These are phyloP conservation scores for Ambastaia sidthimunki DNA, from an alignment of 2,797 vertebrate species.

Conservation along the genomic window DNA sequence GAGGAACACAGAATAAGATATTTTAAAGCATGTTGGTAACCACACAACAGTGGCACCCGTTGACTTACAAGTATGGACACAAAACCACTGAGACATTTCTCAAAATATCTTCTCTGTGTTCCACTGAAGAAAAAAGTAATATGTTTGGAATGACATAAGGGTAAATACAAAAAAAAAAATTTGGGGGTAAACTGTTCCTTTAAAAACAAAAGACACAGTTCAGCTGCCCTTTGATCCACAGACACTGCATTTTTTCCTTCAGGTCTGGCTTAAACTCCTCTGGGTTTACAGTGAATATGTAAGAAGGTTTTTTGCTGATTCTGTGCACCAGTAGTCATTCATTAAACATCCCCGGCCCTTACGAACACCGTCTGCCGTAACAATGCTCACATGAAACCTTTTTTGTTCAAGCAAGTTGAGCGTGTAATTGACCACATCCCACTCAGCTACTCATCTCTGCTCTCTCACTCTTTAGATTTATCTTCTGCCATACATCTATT, in stretches of 20 bases:
- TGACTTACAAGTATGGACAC: too few species aligned
- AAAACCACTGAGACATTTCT: too few species aligned
- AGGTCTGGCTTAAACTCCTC: conserved; percentile 2
- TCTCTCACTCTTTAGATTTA: conserved; percentile 44
- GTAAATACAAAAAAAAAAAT: too few species aligned
- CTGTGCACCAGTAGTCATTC: conserved; percentile 39
- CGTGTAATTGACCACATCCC: conserved; percentile 60
- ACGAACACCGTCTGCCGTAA: conserved; percentile 51
- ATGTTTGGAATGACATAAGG: too few species aligned
- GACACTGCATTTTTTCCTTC: background rate
- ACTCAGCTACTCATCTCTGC: conserved; percentile 34
- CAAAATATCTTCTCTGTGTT: too few species aligned
- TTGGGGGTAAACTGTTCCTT: background rate
- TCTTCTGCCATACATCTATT: conserved; percentile 47
- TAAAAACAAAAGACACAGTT: background rate
- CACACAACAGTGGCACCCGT: too few species aligned
- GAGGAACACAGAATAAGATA: too few species aligned
- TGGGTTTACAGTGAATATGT: conserved; percentile 37
- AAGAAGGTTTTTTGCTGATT: conserved; percentile 34
- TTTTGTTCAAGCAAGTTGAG: conserved; percentile 60
- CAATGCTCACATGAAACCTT: conserved; percentile 52
- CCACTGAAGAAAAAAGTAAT: too few species aligned
- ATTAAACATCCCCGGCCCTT: conserved; percentile 48
- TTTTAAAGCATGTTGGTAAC: too few species aligned
- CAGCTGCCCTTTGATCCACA: conserved; percentile 8